Evolutionary conservation across 2,888 invertebrate species (phyloP), one percentile per base, ranked within the genome.

Genomic region (Ochropacha duplaris): DNA sequence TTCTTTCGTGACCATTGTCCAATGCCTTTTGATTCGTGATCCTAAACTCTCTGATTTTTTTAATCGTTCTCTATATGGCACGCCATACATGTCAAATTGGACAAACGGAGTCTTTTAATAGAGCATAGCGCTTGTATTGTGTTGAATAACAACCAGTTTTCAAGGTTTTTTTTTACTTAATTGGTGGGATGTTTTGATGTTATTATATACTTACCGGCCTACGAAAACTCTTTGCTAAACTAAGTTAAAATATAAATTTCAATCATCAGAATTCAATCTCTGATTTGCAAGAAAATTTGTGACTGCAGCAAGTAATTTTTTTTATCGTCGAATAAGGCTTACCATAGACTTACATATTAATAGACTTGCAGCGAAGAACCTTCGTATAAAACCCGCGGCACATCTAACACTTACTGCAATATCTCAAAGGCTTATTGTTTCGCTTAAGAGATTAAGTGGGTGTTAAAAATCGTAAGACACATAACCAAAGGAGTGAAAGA

Each of bases 1-100:
- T 83, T 79, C 74, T 73, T 79, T 79, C 86, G 81, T 91, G 92
- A 92, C 92, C 92, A 91, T 92, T 92, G 92, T 92, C 92, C 92
- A 87, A 90, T 74, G 60, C 76, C 89, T 84, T 92, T 92, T 89
- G 92, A 92, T 92, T 87, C 86, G 79, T 77, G 69, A 69, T 70
- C 74, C 76, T 76, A 74, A 78, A 76, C 71, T 76, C 75, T 66
- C 71, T 66, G 79, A 76, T 78, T 79, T 81, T 83, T 83, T 81
- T 81, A 12, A 74, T 76, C 68, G 65, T 64, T 71, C 69, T 62
- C 78, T 73, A 83, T 86, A 83, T 65, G 75, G 75, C 68, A 66
- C 65, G 76, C 75, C 68, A 66, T 71, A 74, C 86, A 85, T 72
- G 84, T 83, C 87, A 86, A 74, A 71, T 80, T 77, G 83, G 82